phyloP scores from a whole-genome alignment of 1,140 invertebrate genomes.

The Bacillus rossius region DNA sequence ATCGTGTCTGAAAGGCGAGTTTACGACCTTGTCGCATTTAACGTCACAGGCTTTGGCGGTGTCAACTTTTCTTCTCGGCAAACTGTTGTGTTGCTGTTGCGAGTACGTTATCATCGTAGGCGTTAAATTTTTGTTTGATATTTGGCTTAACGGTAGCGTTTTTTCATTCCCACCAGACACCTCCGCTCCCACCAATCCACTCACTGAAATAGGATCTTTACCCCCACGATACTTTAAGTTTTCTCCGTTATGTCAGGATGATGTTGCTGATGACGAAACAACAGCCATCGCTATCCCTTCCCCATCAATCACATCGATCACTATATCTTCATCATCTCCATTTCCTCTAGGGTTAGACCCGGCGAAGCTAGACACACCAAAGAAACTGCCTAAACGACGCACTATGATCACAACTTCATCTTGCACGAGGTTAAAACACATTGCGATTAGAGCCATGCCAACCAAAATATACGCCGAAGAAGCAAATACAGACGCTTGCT shows the following conservation, averaged over 20 bases:
- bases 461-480: constrained; percentile 86
- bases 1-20: too few relatives aligned
- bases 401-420: constrained; percentile 75
- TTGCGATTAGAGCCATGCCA: constrained; percentile 92
- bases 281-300: constrained; percentile 54
- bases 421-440: constrained; percentile 95
- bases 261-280: constrained; percentile 33
- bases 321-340: constrained; percentile 9
- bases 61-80: constrained; percentile 50
- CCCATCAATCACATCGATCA: constrained; percentile 28
- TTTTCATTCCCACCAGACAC: too few relatives aligned
- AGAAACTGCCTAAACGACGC: constrained; percentile 37
- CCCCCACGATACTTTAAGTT: too few relatives aligned
- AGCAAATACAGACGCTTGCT: constrained; percentile 70
- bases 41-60: neutral
- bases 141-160: too few relatives aligned
- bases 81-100: constrained; percentile 9
- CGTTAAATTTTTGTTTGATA: too few relatives aligned
- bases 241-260: constrained; percentile 52
- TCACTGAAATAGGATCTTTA: too few relatives aligned
- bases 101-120: neutral
- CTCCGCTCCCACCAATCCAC: constrained; percentile 20
- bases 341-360: constrained; percentile 12
- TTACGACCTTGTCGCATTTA: too few relatives aligned
- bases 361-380: constrained; percentile 7